Evolutionary conservation across 2,797 vertebrate genomes (phyloP).

Genomic region (Rhinogobio ventralis): DNA sequence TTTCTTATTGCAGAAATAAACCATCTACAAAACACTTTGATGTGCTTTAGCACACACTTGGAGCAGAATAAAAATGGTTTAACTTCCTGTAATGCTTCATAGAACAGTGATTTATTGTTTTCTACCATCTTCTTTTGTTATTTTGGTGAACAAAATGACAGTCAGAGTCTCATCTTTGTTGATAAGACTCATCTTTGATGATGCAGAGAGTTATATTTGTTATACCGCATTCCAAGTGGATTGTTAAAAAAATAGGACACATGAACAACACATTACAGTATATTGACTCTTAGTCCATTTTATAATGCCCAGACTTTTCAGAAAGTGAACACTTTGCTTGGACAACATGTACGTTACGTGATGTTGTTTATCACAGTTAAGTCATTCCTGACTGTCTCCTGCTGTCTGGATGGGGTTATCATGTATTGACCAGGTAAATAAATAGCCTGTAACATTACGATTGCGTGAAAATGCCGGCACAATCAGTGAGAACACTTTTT

Average conservation of each 20-base stretch:
- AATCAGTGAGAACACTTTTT: conserved; percentile 9
- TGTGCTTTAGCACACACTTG: not conserved
- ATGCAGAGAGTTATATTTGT: conserved; percentile 40
- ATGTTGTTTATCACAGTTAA: conserved; percentile 23
- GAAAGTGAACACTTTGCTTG: conserved; percentile 8
- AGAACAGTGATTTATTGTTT: not conserved
- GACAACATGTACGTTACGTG: conserved; percentile 3
- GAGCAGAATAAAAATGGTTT: conserved; percentile 21
- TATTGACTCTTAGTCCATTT: not conserved
- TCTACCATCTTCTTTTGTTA: not conserved
- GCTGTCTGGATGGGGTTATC: conserved; percentile 14
- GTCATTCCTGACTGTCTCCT: conserved; percentile 9
- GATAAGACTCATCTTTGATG: conserved; percentile 37
- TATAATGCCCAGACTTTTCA: conserved; percentile 13
- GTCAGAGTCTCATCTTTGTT: conserved; percentile 28
- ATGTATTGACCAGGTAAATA: conserved; percentile 21
- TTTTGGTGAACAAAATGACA: conserved; percentile 32
- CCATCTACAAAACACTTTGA: not conserved
- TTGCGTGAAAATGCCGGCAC: conserved; percentile 12
- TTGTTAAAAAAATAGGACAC: conserved; percentile 23
- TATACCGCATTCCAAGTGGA: conserved; percentile 22
- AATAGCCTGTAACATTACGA: not conserved
- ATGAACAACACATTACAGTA: conserved; percentile 38
- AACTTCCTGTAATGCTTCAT: conserved; percentile 21
- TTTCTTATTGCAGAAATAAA: conserved; percentile 5